Evolutionary conservation across 1,140 invertebrate genomes (phyloP).

Genomic region (Lepeophtheirus salmonis): DNA sequence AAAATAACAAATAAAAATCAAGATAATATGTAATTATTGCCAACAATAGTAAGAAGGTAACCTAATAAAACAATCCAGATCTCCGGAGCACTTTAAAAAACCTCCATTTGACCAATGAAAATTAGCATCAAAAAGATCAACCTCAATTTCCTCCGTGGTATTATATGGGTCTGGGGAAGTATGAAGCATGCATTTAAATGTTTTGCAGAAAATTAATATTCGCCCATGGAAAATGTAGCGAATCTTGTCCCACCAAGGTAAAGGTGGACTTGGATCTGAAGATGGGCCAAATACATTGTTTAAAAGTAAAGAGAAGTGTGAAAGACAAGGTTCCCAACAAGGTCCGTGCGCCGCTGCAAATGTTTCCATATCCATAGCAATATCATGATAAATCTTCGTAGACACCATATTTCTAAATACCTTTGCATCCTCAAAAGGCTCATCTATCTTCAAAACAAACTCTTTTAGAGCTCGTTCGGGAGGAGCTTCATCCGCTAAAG

Average conservation of each 20-base stretch:
- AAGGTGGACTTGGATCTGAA: constrained; percentile 70
- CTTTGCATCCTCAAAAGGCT: constrained; percentile 28
- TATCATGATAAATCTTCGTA: constrained; percentile 91
- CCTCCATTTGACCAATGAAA: constrained; percentile 88
- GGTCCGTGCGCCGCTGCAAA: constrained; percentile 85
- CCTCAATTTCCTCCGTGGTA: constrained; percentile 94
- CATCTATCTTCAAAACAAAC: constrained; percentile 31
- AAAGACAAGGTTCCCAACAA: constrained; percentile 94
- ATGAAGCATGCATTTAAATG: constrained; percentile 63
- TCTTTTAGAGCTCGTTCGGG: constrained; percentile 31
- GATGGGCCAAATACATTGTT: constrained; percentile 44
- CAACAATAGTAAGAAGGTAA: neutral
- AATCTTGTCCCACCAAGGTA: constrained; percentile 97
- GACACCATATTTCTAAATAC: constrained; percentile 63
- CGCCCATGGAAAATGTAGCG: constrained; percentile 76
- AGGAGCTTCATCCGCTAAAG: constrained; percentile 11
- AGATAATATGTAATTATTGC: too few relatives aligned
- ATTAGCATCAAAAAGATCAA: constrained; percentile 73
- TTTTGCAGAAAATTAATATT: constrained; percentile 57
- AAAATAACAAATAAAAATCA: neutral
- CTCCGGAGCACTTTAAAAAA: constrained; percentile 26
- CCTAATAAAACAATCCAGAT: neutral
- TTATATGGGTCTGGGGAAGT: constrained; percentile 94
- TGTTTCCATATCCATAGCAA: constrained; percentile 77
- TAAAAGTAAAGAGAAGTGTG: constrained; percentile 71